Conservation (phyloP, 1,140 invertebrate genomes). For the Drosophila tani region DNA sequence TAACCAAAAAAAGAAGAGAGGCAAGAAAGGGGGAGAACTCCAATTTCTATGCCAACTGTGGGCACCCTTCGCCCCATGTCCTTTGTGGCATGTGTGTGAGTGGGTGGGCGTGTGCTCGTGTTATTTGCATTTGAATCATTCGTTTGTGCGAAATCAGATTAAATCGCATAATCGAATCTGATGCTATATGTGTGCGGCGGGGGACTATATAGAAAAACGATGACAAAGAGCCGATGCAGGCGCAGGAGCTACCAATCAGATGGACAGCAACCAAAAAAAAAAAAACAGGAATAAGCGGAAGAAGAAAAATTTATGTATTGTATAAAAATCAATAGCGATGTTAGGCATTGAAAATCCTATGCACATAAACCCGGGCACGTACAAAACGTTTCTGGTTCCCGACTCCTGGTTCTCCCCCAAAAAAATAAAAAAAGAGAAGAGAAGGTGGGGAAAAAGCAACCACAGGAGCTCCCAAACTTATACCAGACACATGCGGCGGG, state of each 20-base stretch:
- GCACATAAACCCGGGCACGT: conserved; percentile 77
- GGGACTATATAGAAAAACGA: conserved; percentile 47
- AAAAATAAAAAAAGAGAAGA: conserved; percentile 39
- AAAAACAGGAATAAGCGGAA: conserved; percentile 5
- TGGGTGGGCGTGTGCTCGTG: conserved; percentile 37
- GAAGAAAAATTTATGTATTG: conserved; percentile 71
- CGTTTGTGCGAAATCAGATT: conserved; percentile 83
- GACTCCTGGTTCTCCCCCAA: conserved; percentile 3
- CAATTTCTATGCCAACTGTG: conserved; percentile 71
- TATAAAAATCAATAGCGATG: conserved; percentile 78
- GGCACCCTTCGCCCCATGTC: conserved; percentile 8
- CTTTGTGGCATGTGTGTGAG: conserved; percentile 30
- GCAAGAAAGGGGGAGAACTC: conserved; percentile 21
- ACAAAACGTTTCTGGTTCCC: conserved; percentile 66
- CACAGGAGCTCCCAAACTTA: conserved; percentile 72
- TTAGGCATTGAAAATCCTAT: conserved; percentile 79
- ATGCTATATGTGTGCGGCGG: conserved; percentile 51
- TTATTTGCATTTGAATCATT: conserved; percentile 83
- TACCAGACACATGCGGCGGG: conserved; percentile 75
- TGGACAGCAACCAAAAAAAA: conserved; percentile 36
- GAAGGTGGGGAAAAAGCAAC: conserved; percentile 43
- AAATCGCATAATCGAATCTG: conserved; percentile 83
- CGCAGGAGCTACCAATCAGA: conserved; percentile 57
- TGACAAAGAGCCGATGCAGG: conserved; percentile 77
- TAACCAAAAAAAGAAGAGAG: conserved; percentile 51